phyloP scores from a whole-genome alignment of 2,113 vertebrate genomes.

The Ginglymostoma cirratum region DNA sequence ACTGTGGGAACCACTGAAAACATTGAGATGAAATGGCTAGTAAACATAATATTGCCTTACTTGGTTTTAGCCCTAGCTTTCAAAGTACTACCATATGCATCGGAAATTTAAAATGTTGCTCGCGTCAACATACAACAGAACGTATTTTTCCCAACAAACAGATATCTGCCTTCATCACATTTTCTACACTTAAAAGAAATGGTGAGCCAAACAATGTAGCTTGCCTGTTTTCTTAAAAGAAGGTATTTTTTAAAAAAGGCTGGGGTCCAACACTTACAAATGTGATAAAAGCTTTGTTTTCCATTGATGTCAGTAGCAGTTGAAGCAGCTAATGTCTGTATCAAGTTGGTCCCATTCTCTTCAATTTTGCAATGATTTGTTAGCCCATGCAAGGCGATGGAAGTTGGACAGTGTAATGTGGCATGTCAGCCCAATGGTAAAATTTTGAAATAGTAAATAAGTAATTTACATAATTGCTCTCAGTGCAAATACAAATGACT shows the following conservation, averaged over 20 bases:
- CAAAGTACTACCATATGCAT: not conserved
- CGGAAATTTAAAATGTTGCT: not conserved
- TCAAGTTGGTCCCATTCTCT: not conserved
- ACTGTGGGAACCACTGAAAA: not conserved
- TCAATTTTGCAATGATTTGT: not conserved
- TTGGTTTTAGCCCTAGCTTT: not conserved
- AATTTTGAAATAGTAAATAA: not conserved
- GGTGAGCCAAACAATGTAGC: not conserved
- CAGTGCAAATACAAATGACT: not conserved
- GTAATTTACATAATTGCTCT: not conserved
- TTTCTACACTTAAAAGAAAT: not conserved
- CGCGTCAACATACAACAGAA: not conserved
- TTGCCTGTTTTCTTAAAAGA: not conserved
- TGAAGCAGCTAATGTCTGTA: not conserved
- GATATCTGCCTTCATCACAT: not conserved
- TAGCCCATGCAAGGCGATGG: not conserved
- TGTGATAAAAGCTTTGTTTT: not conserved
- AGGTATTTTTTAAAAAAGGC: not conserved
- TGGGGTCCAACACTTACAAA: not conserved
- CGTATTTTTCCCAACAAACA: not conserved
- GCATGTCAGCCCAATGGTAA: not conserved
- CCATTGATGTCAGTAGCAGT: not conserved
- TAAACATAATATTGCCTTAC: not conserved
- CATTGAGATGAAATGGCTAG: not conserved
- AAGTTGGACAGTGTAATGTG: not conserved